Evolutionary conservation across 2,797 vertebrate genomes (phyloP).

Genomic region (Bryconaethiops microstoma): DNA sequence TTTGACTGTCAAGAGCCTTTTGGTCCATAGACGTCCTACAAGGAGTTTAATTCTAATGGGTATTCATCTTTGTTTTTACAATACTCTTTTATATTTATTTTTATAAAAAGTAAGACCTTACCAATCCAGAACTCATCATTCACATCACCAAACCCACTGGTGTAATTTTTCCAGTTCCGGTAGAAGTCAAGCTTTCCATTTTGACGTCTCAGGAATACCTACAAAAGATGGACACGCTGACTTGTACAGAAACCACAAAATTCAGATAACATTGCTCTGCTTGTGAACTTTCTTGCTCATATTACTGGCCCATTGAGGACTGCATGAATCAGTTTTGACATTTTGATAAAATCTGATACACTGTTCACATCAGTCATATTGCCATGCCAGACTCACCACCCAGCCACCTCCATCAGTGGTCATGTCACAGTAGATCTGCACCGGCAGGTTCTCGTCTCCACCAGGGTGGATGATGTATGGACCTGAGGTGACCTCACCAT

Average conservation of each 20-base stretch:
- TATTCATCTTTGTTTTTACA: too few species aligned
- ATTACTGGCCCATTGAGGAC: too few species aligned
- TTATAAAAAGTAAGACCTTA: slow-evolving; percentile 57
- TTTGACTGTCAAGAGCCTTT: too few species aligned
- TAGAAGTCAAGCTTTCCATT: slow-evolving; percentile 90
- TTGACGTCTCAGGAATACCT: slow-evolving; percentile 92
- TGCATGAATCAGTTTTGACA: too few species aligned
- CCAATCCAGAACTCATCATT: slow-evolving; percentile 94
- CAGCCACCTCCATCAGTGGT: slow-evolving; percentile 90
- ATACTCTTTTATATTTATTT: not conserved
- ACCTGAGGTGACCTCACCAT: slow-evolving; percentile 86
- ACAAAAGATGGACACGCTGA: slow-evolving; percentile 6
- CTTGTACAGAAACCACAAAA: not conserved
- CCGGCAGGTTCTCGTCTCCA: slow-evolving; percentile 80
- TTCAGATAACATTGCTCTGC: not conserved
- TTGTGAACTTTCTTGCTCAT: too few species aligned
- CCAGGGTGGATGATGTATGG: slow-evolving; percentile 86
- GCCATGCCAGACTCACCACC: slow-evolving; percentile 81
- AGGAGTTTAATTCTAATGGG: too few species aligned
- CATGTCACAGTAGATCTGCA: slow-evolving; percentile 95
- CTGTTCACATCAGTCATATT: not conserved
- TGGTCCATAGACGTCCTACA: too few species aligned
- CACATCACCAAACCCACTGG: slow-evolving; percentile 87
- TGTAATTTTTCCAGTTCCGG: slow-evolving; percentile 92
- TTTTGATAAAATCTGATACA: too few species aligned